A percentile compares a stretch with the other conserved stretches of the same genome.
Evolutionary conservation across 2,888 invertebrate genomes (phyloP).

Genomic region (Hecatera dysodea): DNA sequence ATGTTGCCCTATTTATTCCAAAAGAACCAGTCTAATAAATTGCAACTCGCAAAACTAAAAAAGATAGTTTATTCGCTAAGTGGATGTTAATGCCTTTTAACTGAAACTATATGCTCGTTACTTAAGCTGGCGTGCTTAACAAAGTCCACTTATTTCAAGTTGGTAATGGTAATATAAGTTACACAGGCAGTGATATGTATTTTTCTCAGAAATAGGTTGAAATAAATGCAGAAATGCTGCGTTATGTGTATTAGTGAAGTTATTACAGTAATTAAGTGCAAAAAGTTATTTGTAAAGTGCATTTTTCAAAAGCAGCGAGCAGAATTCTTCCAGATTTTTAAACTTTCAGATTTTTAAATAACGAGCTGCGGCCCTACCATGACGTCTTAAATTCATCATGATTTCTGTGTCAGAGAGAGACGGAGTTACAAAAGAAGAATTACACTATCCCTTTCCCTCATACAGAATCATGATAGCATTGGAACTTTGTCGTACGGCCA

Average conservation of each 20-base stretch:
- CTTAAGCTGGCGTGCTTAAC: constrained; percentile 8
- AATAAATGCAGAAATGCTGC: constrained; percentile 4
- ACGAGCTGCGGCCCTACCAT: too few relatives aligned
- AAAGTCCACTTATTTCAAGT: constrained; percentile 27
- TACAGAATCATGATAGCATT: too few relatives aligned
- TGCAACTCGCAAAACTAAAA: background rate
- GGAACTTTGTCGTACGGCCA: too few relatives aligned
- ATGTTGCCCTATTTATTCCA: too few relatives aligned
- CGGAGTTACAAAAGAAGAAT: too few relatives aligned
- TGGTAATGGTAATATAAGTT: constrained; percentile 28
- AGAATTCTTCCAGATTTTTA: too few relatives aligned
- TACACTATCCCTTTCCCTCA: too few relatives aligned
- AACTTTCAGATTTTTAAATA: too few relatives aligned
- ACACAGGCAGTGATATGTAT: constrained; percentile 1
- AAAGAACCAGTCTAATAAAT: background rate
- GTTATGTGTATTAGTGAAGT: background rate
- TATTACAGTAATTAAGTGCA: background rate
- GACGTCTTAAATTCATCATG: too few relatives aligned
- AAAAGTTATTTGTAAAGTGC: constrained; percentile 2
- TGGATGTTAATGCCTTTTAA: constrained; percentile 13
- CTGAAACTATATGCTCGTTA: constrained; percentile 20
- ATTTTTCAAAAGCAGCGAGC: too few relatives aligned
- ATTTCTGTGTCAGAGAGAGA: too few relatives aligned
- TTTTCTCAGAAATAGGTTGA: constrained; percentile 7
- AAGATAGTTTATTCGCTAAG: constrained; percentile 3